phyloP scores from a whole-genome alignment of 2,888 invertebrate genomes.

The Phymatocera aterrima region DNA sequence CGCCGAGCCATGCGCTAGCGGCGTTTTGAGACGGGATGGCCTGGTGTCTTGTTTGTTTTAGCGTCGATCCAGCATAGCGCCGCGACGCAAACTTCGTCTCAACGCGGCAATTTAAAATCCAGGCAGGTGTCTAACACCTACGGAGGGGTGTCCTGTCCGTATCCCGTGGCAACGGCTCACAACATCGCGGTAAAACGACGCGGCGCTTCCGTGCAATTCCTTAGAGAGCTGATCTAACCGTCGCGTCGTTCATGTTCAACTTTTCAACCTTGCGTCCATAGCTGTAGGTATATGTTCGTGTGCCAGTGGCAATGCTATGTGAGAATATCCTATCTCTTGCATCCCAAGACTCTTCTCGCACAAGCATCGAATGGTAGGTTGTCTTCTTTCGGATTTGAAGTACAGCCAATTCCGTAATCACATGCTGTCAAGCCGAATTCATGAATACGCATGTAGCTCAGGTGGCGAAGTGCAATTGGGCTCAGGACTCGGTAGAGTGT shows the following conservation, averaged over 20 bases:
- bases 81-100: constrained; percentile 32
- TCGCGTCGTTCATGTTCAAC: constrained; percentile 27
- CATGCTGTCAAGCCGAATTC: not conserved
- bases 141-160: constrained; percentile 39
- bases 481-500: not conserved
- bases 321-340: not conserved
- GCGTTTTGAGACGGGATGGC: constrained; percentile 69
- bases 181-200: constrained; percentile 33
- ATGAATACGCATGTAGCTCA: not conserved
- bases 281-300: not conserved
- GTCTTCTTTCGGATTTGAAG: not conserved
- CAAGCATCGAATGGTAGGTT: not conserved
- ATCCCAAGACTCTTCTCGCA: not conserved
- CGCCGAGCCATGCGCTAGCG: constrained; percentile 63
- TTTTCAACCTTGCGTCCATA: constrained; percentile 28
- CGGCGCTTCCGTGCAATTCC: constrained; percentile 33
- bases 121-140: constrained; percentile 44
- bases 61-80: constrained; percentile 52
- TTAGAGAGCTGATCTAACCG: constrained; percentile 27
- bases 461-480: not conserved
- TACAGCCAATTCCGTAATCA: not conserved
- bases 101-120: constrained; percentile 42
- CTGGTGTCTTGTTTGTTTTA: constrained; percentile 69
- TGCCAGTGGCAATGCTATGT: not conserved
- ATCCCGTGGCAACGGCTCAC: constrained; percentile 41